These are phyloP conservation scores for Drosophila ohnishii DNA, from an alignment of 1,140 invertebrate species.

Conservation along the genomic window DNA sequence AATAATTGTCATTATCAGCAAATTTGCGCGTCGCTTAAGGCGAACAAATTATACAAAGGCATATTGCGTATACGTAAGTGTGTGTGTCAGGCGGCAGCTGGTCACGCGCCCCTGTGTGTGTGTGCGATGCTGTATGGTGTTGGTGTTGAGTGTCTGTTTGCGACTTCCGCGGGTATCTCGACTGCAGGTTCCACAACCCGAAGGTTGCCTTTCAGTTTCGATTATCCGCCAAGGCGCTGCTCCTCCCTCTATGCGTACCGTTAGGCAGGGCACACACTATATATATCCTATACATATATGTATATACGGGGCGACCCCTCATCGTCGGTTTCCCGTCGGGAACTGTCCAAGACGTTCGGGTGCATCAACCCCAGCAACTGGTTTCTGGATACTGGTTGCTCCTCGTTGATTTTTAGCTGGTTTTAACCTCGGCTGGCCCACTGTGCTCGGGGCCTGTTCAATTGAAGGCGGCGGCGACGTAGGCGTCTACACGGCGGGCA, in stretches of 20 bases:
- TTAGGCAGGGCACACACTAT: conserved; percentile 29
- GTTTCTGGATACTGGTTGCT: conserved; percentile 43
- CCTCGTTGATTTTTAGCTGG: conserved; percentile 19
- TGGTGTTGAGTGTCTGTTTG: conserved; percentile 30
- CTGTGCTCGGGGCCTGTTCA: conserved; percentile 63
- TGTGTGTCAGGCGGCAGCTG: conserved; percentile 52
- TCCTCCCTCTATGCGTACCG: conserved; percentile 31
- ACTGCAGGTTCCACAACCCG: conserved; percentile 62
- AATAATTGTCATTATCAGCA: conserved; percentile 66
- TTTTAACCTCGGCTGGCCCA: conserved; percentile 62
- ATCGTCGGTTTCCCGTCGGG: conserved; percentile 70
- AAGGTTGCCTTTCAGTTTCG: conserved; percentile 62
- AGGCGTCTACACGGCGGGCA: conserved; percentile 84
- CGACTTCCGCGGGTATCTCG: conserved; percentile 68
- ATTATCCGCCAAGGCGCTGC: conserved; percentile 48
- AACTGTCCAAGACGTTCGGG: conserved; percentile 77
- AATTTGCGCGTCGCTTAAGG: conserved; percentile 54
- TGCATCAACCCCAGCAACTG: conserved; percentile 70
- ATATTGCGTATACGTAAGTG: conserved; percentile 29
- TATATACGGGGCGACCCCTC: conserved; percentile 41
- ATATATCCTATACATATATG: conserved; percentile 40
- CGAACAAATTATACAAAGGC: conserved; percentile 44
- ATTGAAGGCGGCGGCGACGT: conserved; percentile 20
- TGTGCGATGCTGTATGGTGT: conserved; percentile 9
- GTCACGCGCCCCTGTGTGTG: conserved; percentile 60